A percentile compares a stretch with the other conserved stretches of the same genome.
Evolutionary conservation across 35 echinoderm and acorn worm species (phyloP).

Genomic region (Ophiothrix spiculata): DNA sequence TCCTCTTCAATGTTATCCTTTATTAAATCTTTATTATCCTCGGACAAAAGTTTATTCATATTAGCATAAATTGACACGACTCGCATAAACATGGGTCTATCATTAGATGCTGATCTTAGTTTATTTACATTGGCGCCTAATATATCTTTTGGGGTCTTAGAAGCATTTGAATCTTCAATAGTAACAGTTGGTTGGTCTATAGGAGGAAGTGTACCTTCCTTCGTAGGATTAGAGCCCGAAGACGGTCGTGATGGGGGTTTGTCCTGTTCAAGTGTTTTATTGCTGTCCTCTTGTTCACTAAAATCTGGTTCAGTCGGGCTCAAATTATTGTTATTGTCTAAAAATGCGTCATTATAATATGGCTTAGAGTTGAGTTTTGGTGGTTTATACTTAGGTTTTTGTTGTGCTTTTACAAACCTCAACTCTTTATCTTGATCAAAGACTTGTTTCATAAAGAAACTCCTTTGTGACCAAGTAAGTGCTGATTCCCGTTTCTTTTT

Average conservation of each 20-base stretch:
- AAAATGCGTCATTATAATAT: neutral
- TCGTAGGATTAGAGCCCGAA: neutral
- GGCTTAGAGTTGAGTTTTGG: neutral
- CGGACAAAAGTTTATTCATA: no score
- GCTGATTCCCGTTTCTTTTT: constrained; percentile 54
- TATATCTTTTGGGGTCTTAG: no score
- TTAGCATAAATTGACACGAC: no score
- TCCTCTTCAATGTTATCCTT: no score
- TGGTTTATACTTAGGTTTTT: constrained; percentile 54
- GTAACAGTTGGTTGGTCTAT: no score
- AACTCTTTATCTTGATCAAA: constrained; percentile 86
- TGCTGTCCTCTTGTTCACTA: neutral
- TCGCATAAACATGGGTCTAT: no score
- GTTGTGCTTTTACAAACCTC: constrained; percentile 78
- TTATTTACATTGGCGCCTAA: no score
- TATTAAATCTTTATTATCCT: no score
- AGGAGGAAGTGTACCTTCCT: no score
- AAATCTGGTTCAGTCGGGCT: neutral
- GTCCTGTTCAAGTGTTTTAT: neutral
- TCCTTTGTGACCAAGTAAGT: constrained; percentile 78
- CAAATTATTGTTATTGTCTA: neutral
- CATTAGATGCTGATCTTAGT: no score
- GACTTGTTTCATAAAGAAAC: constrained; percentile 91
- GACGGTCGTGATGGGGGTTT: neutral
- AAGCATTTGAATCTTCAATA: no score